phyloP scores from a whole-genome alignment of 1,140 invertebrate species.

The Delia radicum region DNA sequence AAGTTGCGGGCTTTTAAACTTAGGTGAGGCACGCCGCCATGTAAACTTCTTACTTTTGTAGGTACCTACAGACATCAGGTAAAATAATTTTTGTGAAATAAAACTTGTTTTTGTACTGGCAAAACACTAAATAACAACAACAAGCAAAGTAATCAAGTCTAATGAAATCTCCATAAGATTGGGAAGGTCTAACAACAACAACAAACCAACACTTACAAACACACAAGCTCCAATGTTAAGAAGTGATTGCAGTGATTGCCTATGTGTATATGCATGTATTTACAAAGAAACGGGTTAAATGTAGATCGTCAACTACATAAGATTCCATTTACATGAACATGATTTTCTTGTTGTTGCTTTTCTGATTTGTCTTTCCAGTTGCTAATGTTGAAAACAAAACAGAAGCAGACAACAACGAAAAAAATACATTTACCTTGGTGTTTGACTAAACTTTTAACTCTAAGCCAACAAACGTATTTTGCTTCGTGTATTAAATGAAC shows the following conservation, averaged over 20 bases:
- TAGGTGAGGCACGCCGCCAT: background rate
- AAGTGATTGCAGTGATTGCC: background rate
- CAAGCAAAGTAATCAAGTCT: background rate
- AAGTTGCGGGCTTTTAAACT: slow-evolving; percentile 1
- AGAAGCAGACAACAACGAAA: background rate
- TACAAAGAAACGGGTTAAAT: background rate
- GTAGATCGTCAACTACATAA: background rate
- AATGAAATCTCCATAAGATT: background rate
- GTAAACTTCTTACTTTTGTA: too few species aligned
- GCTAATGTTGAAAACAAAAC: background rate
- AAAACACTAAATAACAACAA: background rate
- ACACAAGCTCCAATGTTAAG: background rate
- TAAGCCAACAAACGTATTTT: background rate
- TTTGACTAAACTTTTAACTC: background rate
- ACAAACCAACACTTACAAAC: background rate
- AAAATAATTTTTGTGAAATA: too few species aligned
- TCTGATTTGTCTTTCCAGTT: background rate
- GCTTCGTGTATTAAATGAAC: background rate
- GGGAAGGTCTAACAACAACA: background rate
- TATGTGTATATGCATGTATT: background rate
- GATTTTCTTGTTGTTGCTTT: background rate
- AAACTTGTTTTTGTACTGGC: background rate
- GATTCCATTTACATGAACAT: background rate
- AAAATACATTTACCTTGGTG: background rate
- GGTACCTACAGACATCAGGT: background rate